Conservation (phyloP, 1,140 invertebrate species). For the Medauroidea extradentata region DNA sequence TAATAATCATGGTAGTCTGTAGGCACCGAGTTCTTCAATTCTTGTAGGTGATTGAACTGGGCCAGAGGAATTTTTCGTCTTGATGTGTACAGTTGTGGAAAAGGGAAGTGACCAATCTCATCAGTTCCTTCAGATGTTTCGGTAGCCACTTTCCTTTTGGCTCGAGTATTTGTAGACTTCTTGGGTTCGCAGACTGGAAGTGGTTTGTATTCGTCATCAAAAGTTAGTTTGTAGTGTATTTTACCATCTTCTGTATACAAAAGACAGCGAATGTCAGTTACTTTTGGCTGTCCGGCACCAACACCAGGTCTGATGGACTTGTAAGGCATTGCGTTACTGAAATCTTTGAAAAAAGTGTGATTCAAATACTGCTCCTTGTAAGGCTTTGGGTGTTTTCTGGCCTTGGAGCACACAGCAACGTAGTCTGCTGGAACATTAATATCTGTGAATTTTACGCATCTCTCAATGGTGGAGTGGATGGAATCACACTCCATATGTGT, state of each 20-base stretch:
- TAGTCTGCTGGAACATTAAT: conserved; percentile 22
- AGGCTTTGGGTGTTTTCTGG: conserved; percentile 16
- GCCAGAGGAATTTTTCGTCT: conserved; percentile 7
- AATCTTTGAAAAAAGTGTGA: conserved; percentile 19
- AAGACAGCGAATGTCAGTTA: conserved; percentile 29
- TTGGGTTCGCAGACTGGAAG: neutral
- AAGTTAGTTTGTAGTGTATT: conserved; percentile 29
- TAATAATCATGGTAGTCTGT: conserved; percentile 7
- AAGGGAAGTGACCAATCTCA: neutral
- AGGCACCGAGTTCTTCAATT: conserved; percentile 8
- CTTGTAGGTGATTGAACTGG: conserved; percentile 12
- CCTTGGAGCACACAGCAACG: conserved; percentile 9
- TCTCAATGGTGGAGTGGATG: conserved; percentile 10
- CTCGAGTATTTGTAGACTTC: neutral
- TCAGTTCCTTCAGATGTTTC: neutral
- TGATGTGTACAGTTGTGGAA: neutral
- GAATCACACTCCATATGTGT: conserved; percentile 22
- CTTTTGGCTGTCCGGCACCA: conserved; percentile 26
- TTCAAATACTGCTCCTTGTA: conserved; percentile 17
- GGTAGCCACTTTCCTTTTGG: neutral
- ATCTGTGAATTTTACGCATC: conserved; percentile 8
- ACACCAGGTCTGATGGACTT: conserved; percentile 31
- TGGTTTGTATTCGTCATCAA: conserved; percentile 17
- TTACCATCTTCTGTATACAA: conserved; percentile 30
- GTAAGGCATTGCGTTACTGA: conserved; percentile 4